Evolutionary conservation across 1,140 invertebrate genomes (phyloP), one percentile per base, ranked within the genome.

Genomic region (Papilio polyxenes): DNA sequence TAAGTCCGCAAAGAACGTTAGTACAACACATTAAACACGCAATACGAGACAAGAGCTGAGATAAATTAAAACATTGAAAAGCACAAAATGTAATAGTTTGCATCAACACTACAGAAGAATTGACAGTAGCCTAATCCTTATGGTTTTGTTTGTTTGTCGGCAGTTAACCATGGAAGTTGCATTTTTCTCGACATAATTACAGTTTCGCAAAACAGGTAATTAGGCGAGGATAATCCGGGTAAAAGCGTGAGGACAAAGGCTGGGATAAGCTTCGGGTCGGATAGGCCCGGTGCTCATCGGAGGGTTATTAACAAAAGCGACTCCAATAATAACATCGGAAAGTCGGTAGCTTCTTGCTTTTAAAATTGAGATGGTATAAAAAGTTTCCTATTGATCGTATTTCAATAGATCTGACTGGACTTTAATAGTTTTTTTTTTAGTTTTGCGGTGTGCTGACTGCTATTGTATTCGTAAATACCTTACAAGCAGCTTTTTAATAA

Each of bases 291-390:
- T 90, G 89, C 83, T 83, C 88, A 84, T 81, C 82, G 80, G 88
- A 89, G 90, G 90, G 90, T 88, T 88, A 80, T n/a, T 85, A 91
- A 94, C 90, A 94, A 93, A 89, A 86, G 87, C 83, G 84, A 86
- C 80, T 85, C 80, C 88, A 88, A 93, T 91, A 94, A 92, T 92
- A 92, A 90, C 88, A 92, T 92, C 89, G 89, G 83, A 89, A 93
- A 92, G 92, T 92, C 91, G 92, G 91, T 92, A 92, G 92, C 91
- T 93, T 92, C 92, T 92, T 90, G 90, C 92, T 89, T 92, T 93
- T 84, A 85, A 84, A 89, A 89, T 91, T 89, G 88, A 82, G 80
- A 87, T 86, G 78, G 75, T 82, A 87, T 82, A 89, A 90, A 92
- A 92, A 89, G 81, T 84, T 59, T 79, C 78, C 49, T 83, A 82